Base-by-base conservation (phyloP, 2,888 invertebrate genomes). In the Sarcophaga caerulescens region DNA sequence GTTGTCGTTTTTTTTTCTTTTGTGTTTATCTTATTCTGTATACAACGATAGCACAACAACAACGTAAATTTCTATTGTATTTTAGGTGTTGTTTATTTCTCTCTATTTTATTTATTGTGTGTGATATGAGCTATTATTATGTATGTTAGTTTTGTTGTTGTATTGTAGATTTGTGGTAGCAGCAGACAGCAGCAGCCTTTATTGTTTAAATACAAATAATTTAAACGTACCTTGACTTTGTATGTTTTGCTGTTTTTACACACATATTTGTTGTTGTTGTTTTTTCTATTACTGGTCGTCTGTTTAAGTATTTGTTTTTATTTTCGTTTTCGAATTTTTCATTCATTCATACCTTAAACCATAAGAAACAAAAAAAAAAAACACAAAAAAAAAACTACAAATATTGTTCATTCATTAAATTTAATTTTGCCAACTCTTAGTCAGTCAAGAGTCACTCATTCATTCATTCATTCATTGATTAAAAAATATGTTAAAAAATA, bases 171-270 rank as follows among this genome's bases (percentile, higher is more conserved):
- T 17, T 4, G 52, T 17, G 52, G 52, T 52, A 17, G 52, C 52
- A 52, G 17, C 2, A 52, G 12, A 6, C 35, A 35, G 52, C 52
- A 52, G 12, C 52, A 52, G 52, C 52, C 3, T 52, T 52, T 52
- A 52, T 14, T 52, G 52, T 17, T 17, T 52, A 52, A 52, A 17
- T 44, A 63, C 47, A 69, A 68, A 74, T 62, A 81, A 75, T 52
- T 52, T n/a, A 77, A 70, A 77, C 35, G 19, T 62, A 78, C 77
- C 78, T 83, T 83, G 78, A 83, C 83, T 84, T 79, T 85, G 76
- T 73, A 59, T 80, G 79, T 79, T 65, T 12, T 35, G 35, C 35
- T 35, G 35, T 17, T 52, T 52, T 52, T 52, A 14, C 17, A 52
- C 52, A 52, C 17, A 52, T 71, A 23, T 60, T 68, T 74, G 5